A percentile compares a stretch with the other conserved stretches of the same genome.
Conservation (phyloP, 2,113 vertebrate species). For the Rhynchomys soricoides region DNA sequence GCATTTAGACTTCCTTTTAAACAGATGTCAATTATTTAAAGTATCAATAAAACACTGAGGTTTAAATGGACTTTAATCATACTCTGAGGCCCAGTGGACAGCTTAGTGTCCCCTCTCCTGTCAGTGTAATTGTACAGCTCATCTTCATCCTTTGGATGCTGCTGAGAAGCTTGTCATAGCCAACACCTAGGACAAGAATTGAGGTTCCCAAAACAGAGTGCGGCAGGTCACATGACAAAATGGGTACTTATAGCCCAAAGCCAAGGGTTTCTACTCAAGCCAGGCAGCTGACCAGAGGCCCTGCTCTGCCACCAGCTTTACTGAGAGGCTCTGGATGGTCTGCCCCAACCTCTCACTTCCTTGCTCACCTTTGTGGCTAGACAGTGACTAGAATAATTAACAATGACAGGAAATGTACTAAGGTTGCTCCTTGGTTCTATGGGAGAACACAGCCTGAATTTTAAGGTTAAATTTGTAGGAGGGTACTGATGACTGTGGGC, state of each 20-base stretch:
- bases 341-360: not conserved
- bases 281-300: not conserved
- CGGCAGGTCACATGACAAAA: not conserved
- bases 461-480: not conserved
- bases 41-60: constrained; percentile 57
- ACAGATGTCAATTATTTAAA: constrained; percentile 70
- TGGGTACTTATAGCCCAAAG: not conserved
- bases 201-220: not conserved
- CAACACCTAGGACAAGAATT: not conserved
- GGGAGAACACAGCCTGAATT: not conserved
- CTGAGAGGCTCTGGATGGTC: not conserved
- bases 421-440: not conserved
- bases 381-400: not conserved
- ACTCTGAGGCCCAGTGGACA: not conserved
- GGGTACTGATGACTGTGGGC: not conserved
- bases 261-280: not conserved
- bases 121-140: not conserved
- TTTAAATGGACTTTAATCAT: constrained; percentile 59
- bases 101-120: not conserved
- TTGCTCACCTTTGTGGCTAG: not conserved
- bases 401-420: not conserved
- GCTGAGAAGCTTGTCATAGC: not conserved
- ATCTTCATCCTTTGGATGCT: not conserved
- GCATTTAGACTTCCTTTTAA: constrained; percentile 62
- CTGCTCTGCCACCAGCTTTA: not conserved